Evolutionary conservation across 2,113 vertebrate species (phyloP), one percentile per base, ranked within the genome.

Genomic region (Melierax canorus): DNA sequence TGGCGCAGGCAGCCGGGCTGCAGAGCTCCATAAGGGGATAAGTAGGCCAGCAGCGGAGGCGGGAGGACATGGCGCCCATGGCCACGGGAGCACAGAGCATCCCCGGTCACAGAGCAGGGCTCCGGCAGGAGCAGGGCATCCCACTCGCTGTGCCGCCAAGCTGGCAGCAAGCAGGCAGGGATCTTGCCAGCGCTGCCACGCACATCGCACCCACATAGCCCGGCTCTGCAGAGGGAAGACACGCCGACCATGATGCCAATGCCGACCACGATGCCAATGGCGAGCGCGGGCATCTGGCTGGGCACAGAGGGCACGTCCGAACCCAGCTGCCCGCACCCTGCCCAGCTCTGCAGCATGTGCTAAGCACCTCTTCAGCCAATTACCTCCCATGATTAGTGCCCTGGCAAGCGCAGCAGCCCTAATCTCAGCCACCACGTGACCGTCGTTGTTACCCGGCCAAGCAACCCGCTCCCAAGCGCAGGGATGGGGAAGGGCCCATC

Each of bases 391-490:
- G 14, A 69, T 60, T 56, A 79, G 53, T 36, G 78, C 29, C 67
- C 78, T 34, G 36, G 21, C 19, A 10, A 72, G 66, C 6, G 6
- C 23, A 2, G 73, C 23, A 69, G 48, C 53, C 80, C 77, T 82
- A 55, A 91, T 72, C 94, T 56, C 77, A 45, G 48, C 69, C 5
- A 5, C 29, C 77, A 63, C 6, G 3, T 69, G 58, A 82, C 4
- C 0, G 2, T 11, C 5, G 1, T 9, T 2, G 2, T 36, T 53
- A 56, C 64, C 43, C 0, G 0, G 27, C 67, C 59, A 23, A 7
- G 12, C 36, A 81, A 62, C 43, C 22, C 5, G 2, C 12, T 73
- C 60, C 56, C 32, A 30, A 68, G 38, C 6, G 1, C 0, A 0
- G 46, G 50, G 56, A 67, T 68, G 62, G 56, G 85, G 48, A 88